Percentiles rank a stretch among this genome's conserved stretches.
Conservation (phyloP, 2,888 invertebrate genomes). For the Mantis religiosa region DNA sequence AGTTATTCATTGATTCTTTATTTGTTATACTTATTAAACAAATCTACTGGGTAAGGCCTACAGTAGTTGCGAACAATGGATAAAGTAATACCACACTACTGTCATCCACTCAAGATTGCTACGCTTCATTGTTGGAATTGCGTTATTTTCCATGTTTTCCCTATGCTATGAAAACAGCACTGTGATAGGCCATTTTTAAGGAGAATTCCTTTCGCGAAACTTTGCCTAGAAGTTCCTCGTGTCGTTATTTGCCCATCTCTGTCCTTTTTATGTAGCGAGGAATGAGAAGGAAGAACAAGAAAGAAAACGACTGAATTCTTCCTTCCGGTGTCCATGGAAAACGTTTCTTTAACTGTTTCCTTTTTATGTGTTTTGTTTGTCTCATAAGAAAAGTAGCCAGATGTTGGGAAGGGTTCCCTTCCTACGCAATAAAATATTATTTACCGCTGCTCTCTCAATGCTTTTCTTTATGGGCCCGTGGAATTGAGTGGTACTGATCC, state of each 20-base stretch:
- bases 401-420: neutral
- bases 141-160: neutral
- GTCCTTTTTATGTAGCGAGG: neutral
- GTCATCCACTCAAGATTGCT: neutral
- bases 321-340: slow-evolving; percentile 12
- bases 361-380: slow-evolving; percentile 1
- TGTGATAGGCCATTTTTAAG: slow-evolving; percentile 4
- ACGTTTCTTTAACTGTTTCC: slow-evolving; percentile 21
- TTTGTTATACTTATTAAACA: too few species aligned
- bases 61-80: too few species aligned
- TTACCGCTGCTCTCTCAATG: neutral
- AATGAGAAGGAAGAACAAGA: neutral
- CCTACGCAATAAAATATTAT: slow-evolving; percentile 5
- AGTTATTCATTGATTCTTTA: too few species aligned
- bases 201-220: neutral
- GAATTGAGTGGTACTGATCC: neutral
- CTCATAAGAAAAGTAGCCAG: neutral
- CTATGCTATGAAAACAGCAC: neutral
- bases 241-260: neutral
- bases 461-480: neutral
- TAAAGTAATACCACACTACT: too few species aligned
- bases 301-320: slow-evolving; percentile 6
- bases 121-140: neutral
- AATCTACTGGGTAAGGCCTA: too few species aligned
- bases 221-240: neutral